Evolutionary conservation across 2,113 vertebrate species (phyloP).

Genomic region (Trinectes maculatus): DNA sequence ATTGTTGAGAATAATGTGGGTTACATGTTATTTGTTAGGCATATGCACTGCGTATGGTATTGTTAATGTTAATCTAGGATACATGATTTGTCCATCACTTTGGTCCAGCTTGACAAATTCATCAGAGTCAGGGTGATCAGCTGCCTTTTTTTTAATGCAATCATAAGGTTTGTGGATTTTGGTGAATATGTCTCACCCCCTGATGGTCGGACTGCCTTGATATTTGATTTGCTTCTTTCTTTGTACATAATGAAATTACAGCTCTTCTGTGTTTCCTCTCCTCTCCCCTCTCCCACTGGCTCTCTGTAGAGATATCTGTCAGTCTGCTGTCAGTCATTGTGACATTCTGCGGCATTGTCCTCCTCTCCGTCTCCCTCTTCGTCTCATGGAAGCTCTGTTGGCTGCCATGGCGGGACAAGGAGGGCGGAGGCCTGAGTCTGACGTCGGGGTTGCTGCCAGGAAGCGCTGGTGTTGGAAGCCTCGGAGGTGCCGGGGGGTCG

Average conservation of each 20-base stretch:
- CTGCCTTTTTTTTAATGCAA: background rate
- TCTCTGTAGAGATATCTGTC: conserved; percentile 88
- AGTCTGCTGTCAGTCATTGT: conserved; percentile 94
- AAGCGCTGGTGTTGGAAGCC: conserved; percentile 79
- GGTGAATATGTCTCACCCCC: background rate
- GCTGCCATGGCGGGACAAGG: conserved; percentile 93
- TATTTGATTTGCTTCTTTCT: background rate
- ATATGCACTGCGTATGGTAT: conserved; percentile 21
- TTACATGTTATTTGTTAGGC: conserved; percentile 30
- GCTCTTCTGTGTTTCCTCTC: background rate
- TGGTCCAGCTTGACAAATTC: background rate
- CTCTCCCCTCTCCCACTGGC: background rate
- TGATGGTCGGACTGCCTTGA: background rate
- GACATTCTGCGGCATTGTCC: conserved; percentile 93
- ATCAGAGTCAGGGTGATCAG: background rate
- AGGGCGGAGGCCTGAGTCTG: conserved; percentile 82
- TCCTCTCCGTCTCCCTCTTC: conserved; percentile 93
- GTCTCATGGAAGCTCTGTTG: conserved; percentile 97
- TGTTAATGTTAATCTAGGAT: conserved; percentile 5
- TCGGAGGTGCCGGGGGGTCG: conserved; percentile 72
- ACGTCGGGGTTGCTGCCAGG: conserved; percentile 84
- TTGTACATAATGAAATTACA: background rate
- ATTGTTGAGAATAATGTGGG: too few relatives aligned
- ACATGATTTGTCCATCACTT: background rate
- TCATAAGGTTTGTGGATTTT: background rate